phyloP scores from a whole-genome alignment of 2,113 vertebrate genomes.

The Aramus guarauna region DNA sequence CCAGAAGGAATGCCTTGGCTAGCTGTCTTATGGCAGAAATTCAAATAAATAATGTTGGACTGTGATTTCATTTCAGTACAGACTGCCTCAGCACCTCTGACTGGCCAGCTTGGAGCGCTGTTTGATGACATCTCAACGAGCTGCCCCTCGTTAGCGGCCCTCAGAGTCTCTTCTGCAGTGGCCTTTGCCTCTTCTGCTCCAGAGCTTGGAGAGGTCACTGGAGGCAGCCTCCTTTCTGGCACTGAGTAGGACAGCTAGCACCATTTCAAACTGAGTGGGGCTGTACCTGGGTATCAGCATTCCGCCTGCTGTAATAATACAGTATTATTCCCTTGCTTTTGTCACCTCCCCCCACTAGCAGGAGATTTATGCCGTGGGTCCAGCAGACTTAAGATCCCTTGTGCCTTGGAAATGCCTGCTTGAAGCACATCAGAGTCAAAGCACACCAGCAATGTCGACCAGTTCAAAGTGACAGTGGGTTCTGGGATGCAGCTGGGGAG shows the following conservation, averaged over 20 bases:
- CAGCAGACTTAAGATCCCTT: background rate
- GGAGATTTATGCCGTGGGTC: background rate
- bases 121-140: background rate
- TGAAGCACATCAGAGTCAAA: background rate
- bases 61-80: background rate
- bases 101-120: background rate
- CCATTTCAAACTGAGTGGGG: background rate
- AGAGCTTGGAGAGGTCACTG: too few species aligned
- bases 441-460: background rate
- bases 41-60: background rate
- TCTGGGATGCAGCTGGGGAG: background rate
- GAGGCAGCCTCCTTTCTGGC: background rate
- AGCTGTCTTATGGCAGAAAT: background rate
- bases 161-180: background rate
- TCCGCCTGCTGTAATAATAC: background rate
- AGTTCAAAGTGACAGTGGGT: background rate
- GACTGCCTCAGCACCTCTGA: background rate
- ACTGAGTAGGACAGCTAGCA: background rate
- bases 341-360: background rate
- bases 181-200: background rate
- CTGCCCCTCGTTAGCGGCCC: background rate
- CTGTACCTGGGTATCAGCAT: background rate
- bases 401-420: background rate
- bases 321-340: background rate
- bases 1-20: background rate